Evolutionary conservation across 1,140 invertebrate species (phyloP).

Genomic region (Scylla paramamosain): DNA sequence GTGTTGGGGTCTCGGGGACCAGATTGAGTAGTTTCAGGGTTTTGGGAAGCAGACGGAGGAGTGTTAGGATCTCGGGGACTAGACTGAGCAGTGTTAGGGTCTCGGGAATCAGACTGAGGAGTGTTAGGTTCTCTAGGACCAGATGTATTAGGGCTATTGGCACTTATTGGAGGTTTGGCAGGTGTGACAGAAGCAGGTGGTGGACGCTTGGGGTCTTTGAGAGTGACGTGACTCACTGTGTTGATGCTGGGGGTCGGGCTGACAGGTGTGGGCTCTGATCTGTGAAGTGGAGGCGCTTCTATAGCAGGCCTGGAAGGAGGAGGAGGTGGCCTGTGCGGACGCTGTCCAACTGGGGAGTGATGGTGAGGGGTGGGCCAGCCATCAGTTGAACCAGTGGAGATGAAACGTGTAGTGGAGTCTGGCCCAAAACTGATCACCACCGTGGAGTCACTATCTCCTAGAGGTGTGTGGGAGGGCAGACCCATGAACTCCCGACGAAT

Average conservation of each 20-base stretch:
- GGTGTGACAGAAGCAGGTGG: not conserved
- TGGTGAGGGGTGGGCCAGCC: not conserved
- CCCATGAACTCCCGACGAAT: not conserved
- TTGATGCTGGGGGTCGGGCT: not conserved
- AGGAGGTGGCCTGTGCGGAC: not conserved
- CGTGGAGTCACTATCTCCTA: not conserved
- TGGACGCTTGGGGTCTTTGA: not conserved
- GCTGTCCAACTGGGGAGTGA: not conserved
- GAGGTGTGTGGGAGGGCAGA: not conserved
- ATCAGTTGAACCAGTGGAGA: not conserved
- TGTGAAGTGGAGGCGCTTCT: not conserved
- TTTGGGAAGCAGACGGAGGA: not conserved
- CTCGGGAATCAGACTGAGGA: not conserved
- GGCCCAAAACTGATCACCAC: not conserved
- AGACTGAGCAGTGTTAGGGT: not conserved
- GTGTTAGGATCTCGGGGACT: not conserved
- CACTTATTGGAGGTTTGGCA: too few relatives aligned
- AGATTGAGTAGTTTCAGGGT: not conserved
- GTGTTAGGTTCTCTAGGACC: not conserved
- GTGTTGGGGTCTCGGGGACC: not conserved
- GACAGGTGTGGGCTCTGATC: not conserved
- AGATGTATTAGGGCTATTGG: not conserved
- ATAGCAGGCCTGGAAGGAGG: not conserved
- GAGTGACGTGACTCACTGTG: not conserved
- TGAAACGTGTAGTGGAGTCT: not conserved